phyloP scores from a whole-genome alignment of 2,113 vertebrate genomes.

The Lophius piscatorius region DNA sequence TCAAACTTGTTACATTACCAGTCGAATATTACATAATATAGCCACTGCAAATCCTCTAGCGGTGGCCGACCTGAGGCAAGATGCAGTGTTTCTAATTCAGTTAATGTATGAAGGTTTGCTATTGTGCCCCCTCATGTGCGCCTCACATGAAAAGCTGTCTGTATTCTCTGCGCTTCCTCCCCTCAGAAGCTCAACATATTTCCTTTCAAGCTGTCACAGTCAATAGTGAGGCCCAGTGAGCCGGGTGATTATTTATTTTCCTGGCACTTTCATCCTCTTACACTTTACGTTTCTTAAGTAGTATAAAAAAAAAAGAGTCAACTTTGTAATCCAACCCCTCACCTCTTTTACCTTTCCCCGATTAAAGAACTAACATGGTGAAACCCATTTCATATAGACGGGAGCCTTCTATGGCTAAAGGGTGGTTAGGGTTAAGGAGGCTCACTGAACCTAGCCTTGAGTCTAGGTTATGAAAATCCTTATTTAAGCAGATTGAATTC shows the following conservation, averaged over 20 bases:
- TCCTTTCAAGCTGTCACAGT: slow-evolving; percentile 17
- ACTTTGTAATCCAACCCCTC: slow-evolving; percentile 33
- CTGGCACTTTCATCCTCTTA: slow-evolving; percentile 17
- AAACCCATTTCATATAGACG: slow-evolving; percentile 34
- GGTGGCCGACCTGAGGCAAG: slow-evolving; percentile 14
- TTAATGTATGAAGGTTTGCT: slow-evolving; percentile 43
- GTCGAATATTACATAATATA: slow-evolving; percentile 41
- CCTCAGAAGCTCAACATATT: slow-evolving; percentile 13
- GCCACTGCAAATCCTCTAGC: slow-evolving; percentile 20
- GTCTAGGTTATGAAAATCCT: slow-evolving; percentile 56
- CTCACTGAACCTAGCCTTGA: slow-evolving; percentile 21
- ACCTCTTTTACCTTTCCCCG: slow-evolving; percentile 5
- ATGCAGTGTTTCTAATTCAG: slow-evolving; percentile 36
- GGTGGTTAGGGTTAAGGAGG: slow-evolving; percentile 12
- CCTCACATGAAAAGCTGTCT: slow-evolving; percentile 29
- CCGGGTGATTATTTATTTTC: slow-evolving; percentile 10
- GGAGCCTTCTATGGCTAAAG: slow-evolving; percentile 25
- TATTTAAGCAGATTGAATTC: slow-evolving; percentile 63
- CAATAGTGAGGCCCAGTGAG: slow-evolving; percentile 11
- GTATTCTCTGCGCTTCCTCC: not conserved
- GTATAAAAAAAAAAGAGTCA: too few relatives aligned
- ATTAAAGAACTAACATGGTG: slow-evolving; percentile 44
- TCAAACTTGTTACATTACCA: slow-evolving; percentile 35
- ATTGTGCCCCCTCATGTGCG: slow-evolving; percentile 35
- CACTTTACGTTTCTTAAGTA: too few relatives aligned